These are phyloP conservation scores for Perithous albicinctus DNA, from an alignment of 2,888 invertebrate genomes.

Conservation along the genomic window DNA sequence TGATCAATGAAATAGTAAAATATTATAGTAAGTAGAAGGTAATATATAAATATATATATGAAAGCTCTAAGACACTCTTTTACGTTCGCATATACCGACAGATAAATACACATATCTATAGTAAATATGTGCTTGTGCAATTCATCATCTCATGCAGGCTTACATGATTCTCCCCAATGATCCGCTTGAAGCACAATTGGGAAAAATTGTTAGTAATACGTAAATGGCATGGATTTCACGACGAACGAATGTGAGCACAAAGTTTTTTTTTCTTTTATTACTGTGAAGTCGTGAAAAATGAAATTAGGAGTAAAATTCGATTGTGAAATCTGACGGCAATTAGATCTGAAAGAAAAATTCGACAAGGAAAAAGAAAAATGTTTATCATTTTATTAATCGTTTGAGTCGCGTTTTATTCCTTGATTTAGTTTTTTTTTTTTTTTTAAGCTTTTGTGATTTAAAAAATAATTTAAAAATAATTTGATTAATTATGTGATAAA, in stretches of 20 bases:
- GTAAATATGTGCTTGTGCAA: constrained; percentile 49
- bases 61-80: constrained; percentile 45
- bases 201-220: constrained; percentile 71
- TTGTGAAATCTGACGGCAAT: not conserved
- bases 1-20: constrained; percentile 30
- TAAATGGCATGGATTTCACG: constrained; percentile 39
- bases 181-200: constrained; percentile 78
- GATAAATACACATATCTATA: constrained; percentile 40
- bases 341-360: not conserved
- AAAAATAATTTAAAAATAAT: too few species aligned
- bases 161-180: constrained; percentile 74
- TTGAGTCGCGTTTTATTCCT: not conserved
- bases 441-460: too few species aligned
- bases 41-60: not conserved
- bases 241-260: not conserved
- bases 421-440: too few species aligned
- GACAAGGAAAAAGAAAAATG: not conserved
- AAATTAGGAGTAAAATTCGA: not conserved
- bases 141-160: constrained; percentile 73
- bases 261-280: constrained; percentile 5
- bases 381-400: not conserved
- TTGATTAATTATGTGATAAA: too few species aligned
- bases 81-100: constrained; percentile 54
- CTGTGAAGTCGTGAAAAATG: not conserved
- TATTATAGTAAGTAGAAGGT: not conserved